A percentile compares a stretch with the other conserved stretches of the same genome.
These are phyloP conservation scores for Temnothorax longispinosus DNA, from an alignment of 1,140 invertebrate genomes.

Conservation along the genomic window DNA sequence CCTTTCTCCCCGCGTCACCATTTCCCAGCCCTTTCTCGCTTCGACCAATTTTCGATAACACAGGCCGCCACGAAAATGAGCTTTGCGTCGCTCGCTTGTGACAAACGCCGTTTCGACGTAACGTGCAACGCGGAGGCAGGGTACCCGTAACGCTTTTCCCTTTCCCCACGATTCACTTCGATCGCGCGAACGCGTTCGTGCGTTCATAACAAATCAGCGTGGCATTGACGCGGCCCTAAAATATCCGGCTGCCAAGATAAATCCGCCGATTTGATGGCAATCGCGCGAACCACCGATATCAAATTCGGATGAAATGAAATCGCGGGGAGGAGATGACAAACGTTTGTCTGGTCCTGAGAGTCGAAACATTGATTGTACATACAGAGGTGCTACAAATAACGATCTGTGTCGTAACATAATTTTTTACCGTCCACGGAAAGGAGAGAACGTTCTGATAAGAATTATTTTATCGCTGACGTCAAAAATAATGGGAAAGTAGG, in stretches of 20 bases:
- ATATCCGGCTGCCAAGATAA: conserved; percentile 16
- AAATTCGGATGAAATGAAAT: conserved; percentile 1
- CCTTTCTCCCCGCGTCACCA: not conserved
- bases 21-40: not conserved
- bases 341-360: not conserved
- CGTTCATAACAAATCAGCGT: conserved; percentile 30
- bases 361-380: not conserved
- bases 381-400: not conserved
- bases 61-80: conserved; percentile 27
- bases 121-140: not conserved
- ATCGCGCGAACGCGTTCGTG: conserved; percentile 1
- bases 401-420: not conserved
- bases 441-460: not conserved
- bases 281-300: conserved; percentile 4
- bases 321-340: not conserved
- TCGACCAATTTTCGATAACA: conserved; percentile 47
- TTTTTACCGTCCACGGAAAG: not conserved
- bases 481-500: not conserved
- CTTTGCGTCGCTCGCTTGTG: not conserved
- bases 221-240: not conserved
- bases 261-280: not conserved
- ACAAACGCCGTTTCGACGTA: conserved; percentile 36
- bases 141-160: not conserved
- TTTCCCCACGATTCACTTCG: not conserved
- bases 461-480: not conserved